Percentiles rank a stretch among this genome's conserved stretches.
phyloP scores from a whole-genome alignment of 1,140 invertebrate genomes.

The Magallana angulata region DNA sequence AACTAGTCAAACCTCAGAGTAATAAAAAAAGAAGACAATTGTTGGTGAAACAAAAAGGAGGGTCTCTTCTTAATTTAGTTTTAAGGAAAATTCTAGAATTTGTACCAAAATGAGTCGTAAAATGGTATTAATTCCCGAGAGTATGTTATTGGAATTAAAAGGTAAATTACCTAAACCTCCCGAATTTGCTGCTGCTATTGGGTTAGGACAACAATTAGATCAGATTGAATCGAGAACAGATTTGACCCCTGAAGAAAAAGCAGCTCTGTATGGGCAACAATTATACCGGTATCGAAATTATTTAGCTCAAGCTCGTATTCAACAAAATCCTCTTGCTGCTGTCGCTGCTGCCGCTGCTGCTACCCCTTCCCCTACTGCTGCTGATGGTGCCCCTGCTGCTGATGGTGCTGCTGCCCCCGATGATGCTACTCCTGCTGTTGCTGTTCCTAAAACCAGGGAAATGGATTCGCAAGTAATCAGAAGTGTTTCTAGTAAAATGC shows the following conservation, averaged over 20 bases:
- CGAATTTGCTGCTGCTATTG: not conserved
- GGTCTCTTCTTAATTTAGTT: not conserved
- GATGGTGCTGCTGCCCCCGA: no score
- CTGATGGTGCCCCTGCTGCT: no score
- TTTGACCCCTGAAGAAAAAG: constrained; percentile 18
- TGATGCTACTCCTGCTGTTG: no score
- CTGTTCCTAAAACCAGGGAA: no score
- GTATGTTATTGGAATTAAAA: not conserved
- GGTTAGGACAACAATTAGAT: not conserved
- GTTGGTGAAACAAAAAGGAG: not conserved
- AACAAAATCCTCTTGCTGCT: no score
- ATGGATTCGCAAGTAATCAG: no score
- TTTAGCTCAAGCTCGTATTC: not conserved
- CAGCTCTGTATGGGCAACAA: not conserved
- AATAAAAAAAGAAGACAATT: not conserved
- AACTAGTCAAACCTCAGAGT: not conserved
- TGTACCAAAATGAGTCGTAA: constrained; percentile 3
- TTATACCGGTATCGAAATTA: not conserved
- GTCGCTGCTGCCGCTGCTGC: not conserved
- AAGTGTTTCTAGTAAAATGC: no score
- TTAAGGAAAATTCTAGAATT: not conserved
- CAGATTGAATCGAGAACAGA: not conserved
- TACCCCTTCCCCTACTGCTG: no score
- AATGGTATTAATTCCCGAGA: constrained; percentile 10
- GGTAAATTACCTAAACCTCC: not conserved